phyloP scores from a whole-genome alignment of 1,140 invertebrate genomes.

The Drosophila micromelanica region DNA sequence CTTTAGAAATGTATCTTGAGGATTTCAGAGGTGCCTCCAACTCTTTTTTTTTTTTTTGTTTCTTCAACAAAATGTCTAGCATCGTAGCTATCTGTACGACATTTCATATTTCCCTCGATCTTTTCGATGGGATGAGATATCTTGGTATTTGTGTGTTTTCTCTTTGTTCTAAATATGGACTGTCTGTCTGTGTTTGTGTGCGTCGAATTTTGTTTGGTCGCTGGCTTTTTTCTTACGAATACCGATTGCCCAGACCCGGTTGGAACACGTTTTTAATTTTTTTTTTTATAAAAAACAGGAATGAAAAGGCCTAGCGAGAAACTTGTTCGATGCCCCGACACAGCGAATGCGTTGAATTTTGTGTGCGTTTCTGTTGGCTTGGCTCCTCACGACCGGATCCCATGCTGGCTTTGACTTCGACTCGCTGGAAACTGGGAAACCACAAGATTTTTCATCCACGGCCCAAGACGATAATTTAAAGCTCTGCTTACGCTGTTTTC shows the following conservation, averaged over 20 bases:
- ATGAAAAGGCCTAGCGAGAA: constrained; percentile 37
- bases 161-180: constrained; percentile 75
- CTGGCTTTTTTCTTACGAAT: constrained; percentile 60
- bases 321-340: constrained; percentile 54
- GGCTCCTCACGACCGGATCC: constrained; percentile 19
- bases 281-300: constrained; percentile 56
- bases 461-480: constrained; percentile 32
- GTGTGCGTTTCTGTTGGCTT: constrained; percentile 16
- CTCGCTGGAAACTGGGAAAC: constrained; percentile 34
- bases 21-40: constrained; percentile 37
- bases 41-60: constrained; percentile 22
- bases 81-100: constrained; percentile 60
- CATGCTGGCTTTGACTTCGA: background rate
- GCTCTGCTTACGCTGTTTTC: constrained; percentile 25
- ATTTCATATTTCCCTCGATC: constrained; percentile 37
- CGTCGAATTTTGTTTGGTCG: constrained; percentile 47
- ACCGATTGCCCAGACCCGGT: constrained; percentile 17
- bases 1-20: constrained; percentile 37
- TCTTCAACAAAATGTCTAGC: constrained; percentile 72
- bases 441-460: constrained; percentile 36
- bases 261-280: constrained; percentile 71
- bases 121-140: constrained; percentile 3
- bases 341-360: background rate
- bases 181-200: constrained; percentile 33
- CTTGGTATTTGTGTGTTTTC: constrained; percentile 9